phyloP scores from a whole-genome alignment of 2,888 invertebrate genomes.

The Operophtera brumata region DNA sequence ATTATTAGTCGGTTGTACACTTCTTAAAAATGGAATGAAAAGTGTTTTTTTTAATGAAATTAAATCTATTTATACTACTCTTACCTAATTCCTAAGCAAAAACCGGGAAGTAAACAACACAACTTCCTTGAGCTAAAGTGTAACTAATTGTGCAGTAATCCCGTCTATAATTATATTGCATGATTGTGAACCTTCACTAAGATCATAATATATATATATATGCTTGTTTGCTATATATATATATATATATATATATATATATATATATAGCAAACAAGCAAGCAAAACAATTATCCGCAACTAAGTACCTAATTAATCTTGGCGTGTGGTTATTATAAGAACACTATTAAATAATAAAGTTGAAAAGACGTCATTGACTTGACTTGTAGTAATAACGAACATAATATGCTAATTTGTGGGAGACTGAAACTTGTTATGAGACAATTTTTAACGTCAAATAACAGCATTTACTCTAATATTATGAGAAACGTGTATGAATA shows the following conservation, averaged over 20 bases:
- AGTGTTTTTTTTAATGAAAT: no score
- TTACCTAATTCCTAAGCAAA: background rate
- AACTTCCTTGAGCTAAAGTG: slow-evolving; percentile 8
- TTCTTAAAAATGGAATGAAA: no score
- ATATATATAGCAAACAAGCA: slow-evolving; percentile 13
- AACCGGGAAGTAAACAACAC: background rate
- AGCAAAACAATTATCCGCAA: background rate
- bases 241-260: no score
- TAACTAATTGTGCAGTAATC: background rate
- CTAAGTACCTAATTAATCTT: background rate
- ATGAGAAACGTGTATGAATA: background rate
- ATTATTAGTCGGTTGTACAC: no score
- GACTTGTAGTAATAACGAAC: no score
- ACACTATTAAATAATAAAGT: background rate
- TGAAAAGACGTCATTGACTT: background rate
- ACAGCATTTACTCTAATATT: no score
- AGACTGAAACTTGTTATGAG: no score
- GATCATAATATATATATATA: slow-evolving; percentile 10
- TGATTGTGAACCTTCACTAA: slow-evolving; percentile 2
- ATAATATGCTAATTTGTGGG: no score
- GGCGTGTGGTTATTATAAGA: background rate
- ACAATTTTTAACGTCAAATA: no score
- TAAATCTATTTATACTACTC: background rate
- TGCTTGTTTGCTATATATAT: no score
- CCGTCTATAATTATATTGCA: background rate